Base-by-base conservation (phyloP, 2,797 vertebrate genomes). In the Malacoraja senta region DNA sequence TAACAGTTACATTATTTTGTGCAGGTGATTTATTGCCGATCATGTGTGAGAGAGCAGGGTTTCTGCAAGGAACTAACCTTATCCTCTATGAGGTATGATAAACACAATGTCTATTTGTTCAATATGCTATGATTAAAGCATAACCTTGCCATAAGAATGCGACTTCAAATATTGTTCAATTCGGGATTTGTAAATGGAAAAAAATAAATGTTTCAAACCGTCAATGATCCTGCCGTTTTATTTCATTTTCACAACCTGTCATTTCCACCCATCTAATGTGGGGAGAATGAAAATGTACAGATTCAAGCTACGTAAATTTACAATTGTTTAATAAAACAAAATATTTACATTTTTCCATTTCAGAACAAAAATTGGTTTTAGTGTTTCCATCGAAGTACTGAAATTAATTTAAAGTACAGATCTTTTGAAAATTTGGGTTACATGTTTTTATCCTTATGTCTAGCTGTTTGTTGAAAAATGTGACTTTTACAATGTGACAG, bases 31-130 rank as follows among this genome's bases (percentile, higher is more conserved):
- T 99, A 96, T 97, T 99, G 95, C 98, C 98, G 88, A 97, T 99
- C 96, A 99, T 99, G 99, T 99, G 99, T 97, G 98, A 99, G 97
- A 97, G 99, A 98, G 99, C 99, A 97, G 99, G 99, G 96, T 99
- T 99, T 97, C 98, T 98, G 97, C 99, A 98, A 97, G 98, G 99
- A 97, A 99, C 98, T 97, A 99, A 97, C 97, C 98, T 99, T 99
- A 98, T 99, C 99, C 99, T 99, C 99, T 99, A 99, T 99, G 99
- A 99, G 99, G 99, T 98, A 95, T 93, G 96, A 24, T 94, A 15
- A 74, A 44, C 93, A 19, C 2, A 38, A 61, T 93, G 38, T 76
- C 26, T 32, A 61, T 58, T 53, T 6, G 4, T 53, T 53, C 44
- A 53, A 53, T 6, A 53, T 53, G 4, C 44, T 53, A 6, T 53